A percentile compares a stretch with the other conserved stretches of the same genome.
Conservation (phyloP, 2,888 invertebrate genomes). For the Drosophila dives region DNA sequence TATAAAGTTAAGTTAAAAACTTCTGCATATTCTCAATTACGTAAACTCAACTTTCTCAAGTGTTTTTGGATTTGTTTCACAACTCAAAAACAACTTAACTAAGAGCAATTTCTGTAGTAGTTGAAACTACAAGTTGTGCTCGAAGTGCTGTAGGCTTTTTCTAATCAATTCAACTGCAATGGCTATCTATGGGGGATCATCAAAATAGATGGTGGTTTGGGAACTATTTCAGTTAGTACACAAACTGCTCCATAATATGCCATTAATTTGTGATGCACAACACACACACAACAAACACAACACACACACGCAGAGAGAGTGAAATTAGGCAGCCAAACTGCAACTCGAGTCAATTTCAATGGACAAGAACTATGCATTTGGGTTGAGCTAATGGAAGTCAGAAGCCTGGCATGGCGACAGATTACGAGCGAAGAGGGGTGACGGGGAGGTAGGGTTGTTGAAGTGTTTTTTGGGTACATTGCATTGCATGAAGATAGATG, state of each 20-base stretch:
- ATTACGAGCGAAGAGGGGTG: not conserved
- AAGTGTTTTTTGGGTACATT: not conserved
- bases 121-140: not conserved
- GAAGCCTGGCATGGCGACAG: not conserved
- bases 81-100: not conserved
- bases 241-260: slow-evolving; percentile 49
- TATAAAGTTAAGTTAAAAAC: not conserved
- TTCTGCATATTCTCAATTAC: rapidly evolving
- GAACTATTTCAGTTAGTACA: slow-evolving; percentile 26
- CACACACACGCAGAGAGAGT: not conserved
- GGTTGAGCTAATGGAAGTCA: slow-evolving; percentile 33
- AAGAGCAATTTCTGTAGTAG: not conserved
- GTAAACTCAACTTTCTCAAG: not conserved
- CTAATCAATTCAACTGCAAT: not conserved
- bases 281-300: slow-evolving; percentile 5
- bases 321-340: slow-evolving; percentile 4
- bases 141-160: not conserved
- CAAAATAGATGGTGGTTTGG: slow-evolving; percentile 14
- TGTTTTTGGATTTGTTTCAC: not conserved
- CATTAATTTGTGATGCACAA: slow-evolving; percentile 34
- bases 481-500: slow-evolving; percentile 53
- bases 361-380: slow-evolving; percentile 46
- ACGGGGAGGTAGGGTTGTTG: not conserved
- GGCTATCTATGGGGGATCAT: not conserved
- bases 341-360: slow-evolving; percentile 28